phyloP scores from a whole-genome alignment of 2,797 vertebrate genomes.

The Mormyrus proboscirostris region DNA sequence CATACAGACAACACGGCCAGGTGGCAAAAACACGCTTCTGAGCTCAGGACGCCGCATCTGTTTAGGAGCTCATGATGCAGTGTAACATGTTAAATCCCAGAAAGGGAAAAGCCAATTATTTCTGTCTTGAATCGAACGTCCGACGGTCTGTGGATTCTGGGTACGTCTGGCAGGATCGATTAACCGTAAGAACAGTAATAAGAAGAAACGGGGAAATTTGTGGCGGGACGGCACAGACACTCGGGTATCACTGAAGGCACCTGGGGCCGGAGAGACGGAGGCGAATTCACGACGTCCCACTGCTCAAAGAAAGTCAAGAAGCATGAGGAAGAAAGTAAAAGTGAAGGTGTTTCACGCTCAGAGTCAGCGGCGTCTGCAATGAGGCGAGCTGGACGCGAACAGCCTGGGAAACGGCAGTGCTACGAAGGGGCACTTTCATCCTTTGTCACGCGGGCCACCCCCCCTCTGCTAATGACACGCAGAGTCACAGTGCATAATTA shows the following conservation, averaged over 20 bases:
- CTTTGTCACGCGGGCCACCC: constrained; percentile 99
- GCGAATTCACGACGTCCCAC: constrained; percentile 46
- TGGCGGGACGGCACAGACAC: constrained; percentile 22
- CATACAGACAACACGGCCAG: constrained; percentile 52
- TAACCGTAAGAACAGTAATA: constrained; percentile 25
- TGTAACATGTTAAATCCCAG: too few relatives aligned
- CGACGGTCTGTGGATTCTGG: neutral
- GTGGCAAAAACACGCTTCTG: constrained; percentile 26
- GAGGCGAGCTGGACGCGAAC: constrained; percentile 89
- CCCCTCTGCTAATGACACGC: constrained; percentile 90
- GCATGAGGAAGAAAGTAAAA: constrained; percentile 73
- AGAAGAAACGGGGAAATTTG: constrained; percentile 7
- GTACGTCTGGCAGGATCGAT: neutral
- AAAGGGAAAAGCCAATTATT: neutral
- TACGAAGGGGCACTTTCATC: constrained; percentile 94
- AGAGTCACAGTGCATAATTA: constrained; percentile 99
- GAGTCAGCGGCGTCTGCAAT: constrained; percentile 92
- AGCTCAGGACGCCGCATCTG: neutral
- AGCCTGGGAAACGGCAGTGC: constrained; percentile 87
- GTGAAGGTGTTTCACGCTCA: constrained; percentile 86
- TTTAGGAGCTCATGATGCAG: neutral
- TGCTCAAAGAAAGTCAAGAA: constrained; percentile 72
- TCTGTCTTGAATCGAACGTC: neutral
- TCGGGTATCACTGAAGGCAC: constrained; percentile 48
- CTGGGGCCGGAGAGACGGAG: neutral